Percentiles rank a stretch among this genome's conserved stretches.
Conservation (phyloP, 1,140 invertebrate genomes). For the Bicyclus anynana region DNA sequence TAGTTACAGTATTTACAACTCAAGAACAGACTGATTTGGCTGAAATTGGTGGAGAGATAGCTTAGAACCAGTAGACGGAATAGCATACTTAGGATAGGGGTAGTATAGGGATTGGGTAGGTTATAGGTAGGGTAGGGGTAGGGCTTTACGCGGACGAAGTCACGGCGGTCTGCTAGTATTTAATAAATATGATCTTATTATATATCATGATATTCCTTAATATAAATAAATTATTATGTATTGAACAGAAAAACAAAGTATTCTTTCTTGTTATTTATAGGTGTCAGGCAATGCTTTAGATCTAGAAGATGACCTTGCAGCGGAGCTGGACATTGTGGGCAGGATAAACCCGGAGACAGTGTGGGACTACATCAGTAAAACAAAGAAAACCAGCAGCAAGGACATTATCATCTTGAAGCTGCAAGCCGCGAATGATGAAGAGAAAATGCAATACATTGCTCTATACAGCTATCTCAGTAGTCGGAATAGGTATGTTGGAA, state of each 20-base stretch:
- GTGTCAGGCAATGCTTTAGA: conserved; percentile 83
- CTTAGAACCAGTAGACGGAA: no score
- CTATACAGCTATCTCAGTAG: conserved; percentile 93
- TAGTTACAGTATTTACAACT: no score
- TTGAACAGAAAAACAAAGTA: no score
- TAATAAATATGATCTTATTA: no score
- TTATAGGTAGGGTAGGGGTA: no score
- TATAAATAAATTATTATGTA: not conserved
- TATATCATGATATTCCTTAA: no score
- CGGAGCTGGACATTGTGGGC: conserved; percentile 93
- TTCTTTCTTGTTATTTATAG: conserved; percentile 34
- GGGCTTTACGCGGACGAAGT: no score
- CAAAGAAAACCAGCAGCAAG: conserved; percentile 91
- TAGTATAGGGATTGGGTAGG: no score
- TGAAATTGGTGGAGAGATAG: no score
- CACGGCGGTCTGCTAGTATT: no score
- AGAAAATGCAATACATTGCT: conserved; percentile 91
- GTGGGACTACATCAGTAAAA: conserved; percentile 95
- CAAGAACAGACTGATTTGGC: no score
- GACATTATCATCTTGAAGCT: conserved; percentile 92
- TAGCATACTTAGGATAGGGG: no score
- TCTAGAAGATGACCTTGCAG: conserved; percentile 84
- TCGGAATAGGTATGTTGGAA: conserved; percentile 80
- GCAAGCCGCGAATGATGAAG: conserved; percentile 87
- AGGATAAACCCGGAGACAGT: conserved; percentile 93